phyloP scores from a whole-genome alignment of 2,888 invertebrate genomes.

The Hydriomena furcata region DNA sequence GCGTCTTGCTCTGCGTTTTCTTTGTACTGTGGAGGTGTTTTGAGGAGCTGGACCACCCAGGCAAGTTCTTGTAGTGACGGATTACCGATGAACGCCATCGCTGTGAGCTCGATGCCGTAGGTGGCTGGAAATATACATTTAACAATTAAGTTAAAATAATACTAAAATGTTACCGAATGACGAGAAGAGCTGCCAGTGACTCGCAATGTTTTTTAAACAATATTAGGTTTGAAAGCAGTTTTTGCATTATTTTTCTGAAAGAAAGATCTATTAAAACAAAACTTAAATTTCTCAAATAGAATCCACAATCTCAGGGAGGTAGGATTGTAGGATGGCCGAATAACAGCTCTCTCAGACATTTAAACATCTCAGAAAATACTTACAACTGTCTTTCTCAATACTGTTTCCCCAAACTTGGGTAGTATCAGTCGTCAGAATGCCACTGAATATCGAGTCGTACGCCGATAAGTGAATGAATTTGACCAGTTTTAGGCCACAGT shows the following conservation, averaged over 20 bases:
- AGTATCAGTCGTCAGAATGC: constrained; percentile 66
- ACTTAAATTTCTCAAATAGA: no score
- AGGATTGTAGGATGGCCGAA: no score
- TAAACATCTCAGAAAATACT: constrained; percentile 45
- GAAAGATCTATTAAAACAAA: no score
- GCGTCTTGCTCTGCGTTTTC: constrained; percentile 66
- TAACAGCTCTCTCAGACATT: no score
- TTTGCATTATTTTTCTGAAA: no score
- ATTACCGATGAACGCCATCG: constrained; percentile 76
- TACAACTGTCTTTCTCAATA: constrained; percentile 74
- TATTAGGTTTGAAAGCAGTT: no score
- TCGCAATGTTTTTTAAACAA: no score
- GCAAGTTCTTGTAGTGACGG: constrained; percentile 58
- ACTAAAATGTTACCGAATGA: neutral
- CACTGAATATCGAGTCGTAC: constrained; percentile 78
- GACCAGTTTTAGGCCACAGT: constrained; percentile 88
- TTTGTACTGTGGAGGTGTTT: constrained; percentile 47
- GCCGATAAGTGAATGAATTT: constrained; percentile 83
- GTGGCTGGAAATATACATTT: constrained; percentile 50
- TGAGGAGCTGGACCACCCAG: constrained; percentile 18
- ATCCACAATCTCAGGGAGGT: no score
- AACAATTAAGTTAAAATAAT: neutral
- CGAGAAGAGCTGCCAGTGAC: no score
- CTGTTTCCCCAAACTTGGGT: constrained; percentile 77
- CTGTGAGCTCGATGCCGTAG: constrained; percentile 71